phyloP scores from a whole-genome alignment of 2,888 invertebrate genomes.

The Polyploca ridens region DNA sequence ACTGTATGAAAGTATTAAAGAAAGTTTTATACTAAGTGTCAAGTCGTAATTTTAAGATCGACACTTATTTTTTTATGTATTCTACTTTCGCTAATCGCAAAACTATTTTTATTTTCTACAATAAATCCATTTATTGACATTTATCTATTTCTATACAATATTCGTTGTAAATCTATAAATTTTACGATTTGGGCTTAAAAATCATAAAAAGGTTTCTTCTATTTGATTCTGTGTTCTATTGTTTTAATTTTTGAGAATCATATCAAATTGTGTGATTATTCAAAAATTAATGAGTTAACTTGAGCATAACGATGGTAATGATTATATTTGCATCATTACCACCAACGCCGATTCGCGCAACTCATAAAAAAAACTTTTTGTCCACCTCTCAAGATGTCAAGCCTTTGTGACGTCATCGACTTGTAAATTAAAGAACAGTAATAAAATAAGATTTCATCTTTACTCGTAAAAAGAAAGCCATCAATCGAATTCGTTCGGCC shows the following conservation, averaged over 20 bases:
- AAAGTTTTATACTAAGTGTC: no score
- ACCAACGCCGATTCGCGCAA: conserved; percentile 1
- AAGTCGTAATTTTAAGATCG: no score
- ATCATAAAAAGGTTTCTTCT: no score
- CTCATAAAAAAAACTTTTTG: neutral
- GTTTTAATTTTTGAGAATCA: neutral
- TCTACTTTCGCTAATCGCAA: no score
- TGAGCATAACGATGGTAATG: neutral
- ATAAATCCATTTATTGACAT: no score
- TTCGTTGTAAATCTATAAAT: no score
- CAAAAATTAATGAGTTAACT: neutral
- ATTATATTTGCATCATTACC: neutral
- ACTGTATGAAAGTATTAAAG: no score
- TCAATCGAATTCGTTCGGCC: conserved; percentile 54
- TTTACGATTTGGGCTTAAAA: no score
- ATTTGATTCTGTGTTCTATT: no score
- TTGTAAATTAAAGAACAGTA: conserved; percentile 59
- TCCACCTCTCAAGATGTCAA: neutral
- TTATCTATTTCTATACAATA: no score
- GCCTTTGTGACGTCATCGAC: conserved; percentile 43
- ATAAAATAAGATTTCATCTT: conserved; percentile 57
- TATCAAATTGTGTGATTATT: neutral
- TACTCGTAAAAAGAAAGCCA: conserved; percentile 72
- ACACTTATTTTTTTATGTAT: no score
- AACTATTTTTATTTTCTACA: no score